A percentile compares a stretch with the other conserved stretches of the same genome.
phyloP scores from a whole-genome alignment of 1,140 invertebrate species.

The Drosophila carrolli region DNA sequence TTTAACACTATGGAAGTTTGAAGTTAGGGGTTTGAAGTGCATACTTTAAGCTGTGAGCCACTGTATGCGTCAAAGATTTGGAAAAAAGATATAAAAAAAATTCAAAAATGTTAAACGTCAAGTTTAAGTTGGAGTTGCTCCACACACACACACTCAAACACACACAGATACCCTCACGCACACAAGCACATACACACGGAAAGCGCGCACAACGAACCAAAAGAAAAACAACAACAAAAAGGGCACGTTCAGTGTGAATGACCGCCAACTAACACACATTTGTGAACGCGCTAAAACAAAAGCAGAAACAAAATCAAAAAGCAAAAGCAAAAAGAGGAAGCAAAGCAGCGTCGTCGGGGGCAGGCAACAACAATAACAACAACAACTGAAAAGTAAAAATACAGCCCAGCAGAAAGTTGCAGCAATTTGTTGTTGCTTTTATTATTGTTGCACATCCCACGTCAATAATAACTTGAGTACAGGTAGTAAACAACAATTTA shows the following conservation, averaged over 20 bases:
- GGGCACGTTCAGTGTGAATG: conserved; percentile 84
- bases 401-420: conserved; percentile 64
- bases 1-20: too few species aligned
- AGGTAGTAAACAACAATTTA: neutral
- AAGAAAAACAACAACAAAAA: conserved; percentile 42
- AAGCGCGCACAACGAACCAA: conserved; percentile 17
- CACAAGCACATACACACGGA: conserved; percentile 9
- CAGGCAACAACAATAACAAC: conserved; percentile 36
- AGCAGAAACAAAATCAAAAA: conserved; percentile 48
- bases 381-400: conserved; percentile 71
- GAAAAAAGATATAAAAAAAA: conserved; percentile 10
- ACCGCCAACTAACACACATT: conserved; percentile 84
- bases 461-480: conserved; percentile 27
- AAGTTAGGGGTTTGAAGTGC: too few species aligned
- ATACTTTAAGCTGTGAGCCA: too few species aligned
- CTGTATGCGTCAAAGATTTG: conserved; percentile 1
- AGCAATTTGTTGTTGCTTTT: conserved; percentile 17
- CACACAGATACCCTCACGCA: conserved; percentile 5
- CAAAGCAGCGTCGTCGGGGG: conserved; percentile 38
- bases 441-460: conserved; percentile 49
- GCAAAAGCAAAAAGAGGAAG: conserved; percentile 52
- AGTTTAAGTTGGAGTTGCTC: conserved; percentile 52
- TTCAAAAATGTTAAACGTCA: conserved; percentile 43
- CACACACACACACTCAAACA: conserved; percentile 36
- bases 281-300: conserved; percentile 82